These are phyloP conservation scores for Amphipyra tragopoginis DNA, from an alignment of 2,888 invertebrate species.

Conservation along the genomic window DNA sequence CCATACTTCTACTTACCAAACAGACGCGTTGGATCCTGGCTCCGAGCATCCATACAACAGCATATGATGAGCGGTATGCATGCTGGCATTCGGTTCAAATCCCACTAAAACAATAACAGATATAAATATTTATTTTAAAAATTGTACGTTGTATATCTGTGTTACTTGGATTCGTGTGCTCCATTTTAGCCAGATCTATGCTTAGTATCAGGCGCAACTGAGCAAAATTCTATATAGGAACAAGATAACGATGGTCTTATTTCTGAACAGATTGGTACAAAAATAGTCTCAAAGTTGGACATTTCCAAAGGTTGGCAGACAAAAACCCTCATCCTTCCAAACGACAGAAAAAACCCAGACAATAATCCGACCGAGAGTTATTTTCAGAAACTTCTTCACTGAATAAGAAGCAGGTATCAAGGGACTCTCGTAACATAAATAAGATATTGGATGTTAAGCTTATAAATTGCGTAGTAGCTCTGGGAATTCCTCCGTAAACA, in stretches of 20 bases:
- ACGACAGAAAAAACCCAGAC: background rate
- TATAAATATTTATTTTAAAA: too few species aligned
- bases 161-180: too few species aligned
- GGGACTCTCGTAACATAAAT: conserved; percentile 12
- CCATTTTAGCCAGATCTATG: too few species aligned
- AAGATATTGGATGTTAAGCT: conserved; percentile 8
- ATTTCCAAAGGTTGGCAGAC: too few species aligned
- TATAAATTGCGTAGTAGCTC: conserved; percentile 13
- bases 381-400: conserved; percentile 9
- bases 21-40: conserved; percentile 92
- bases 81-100: conserved; percentile 97
- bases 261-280: too few species aligned
- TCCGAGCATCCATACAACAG: conserved; percentile 96
- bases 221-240: too few species aligned
- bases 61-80: conserved; percentile 98
- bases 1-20: conserved; percentile 91
- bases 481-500: conserved; percentile 12
- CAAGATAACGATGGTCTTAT: too few species aligned
- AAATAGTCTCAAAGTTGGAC: too few species aligned
- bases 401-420: background rate
- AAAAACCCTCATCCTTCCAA: too few species aligned
- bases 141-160: too few species aligned
- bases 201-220: too few species aligned
- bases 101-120: conserved; percentile 91
- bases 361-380: background rate